Conservation (phyloP, 2,113 vertebrate genomes). For the Cebus imitator region DNA sequence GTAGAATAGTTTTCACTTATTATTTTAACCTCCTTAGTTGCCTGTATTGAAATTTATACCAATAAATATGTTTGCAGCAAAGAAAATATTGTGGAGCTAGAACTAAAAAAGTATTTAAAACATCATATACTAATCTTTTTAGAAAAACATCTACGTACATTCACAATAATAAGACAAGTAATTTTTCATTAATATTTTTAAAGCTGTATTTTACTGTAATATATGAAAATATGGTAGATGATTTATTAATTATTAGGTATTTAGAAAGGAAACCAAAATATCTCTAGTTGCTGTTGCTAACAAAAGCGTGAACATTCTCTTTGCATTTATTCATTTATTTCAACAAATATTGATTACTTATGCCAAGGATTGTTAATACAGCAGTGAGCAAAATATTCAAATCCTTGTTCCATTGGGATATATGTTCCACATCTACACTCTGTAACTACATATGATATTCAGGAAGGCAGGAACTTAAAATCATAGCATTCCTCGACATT, state of each 20-base stretch:
- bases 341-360: neutral
- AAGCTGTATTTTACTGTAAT: neutral
- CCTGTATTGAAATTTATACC: neutral
- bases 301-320: neutral
- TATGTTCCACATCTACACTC: neutral
- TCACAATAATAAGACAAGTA: too few species aligned
- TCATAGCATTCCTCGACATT: neutral
- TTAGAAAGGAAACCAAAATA: neutral
- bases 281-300: neutral
- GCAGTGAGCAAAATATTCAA: neutral
- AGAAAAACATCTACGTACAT: too few species aligned
- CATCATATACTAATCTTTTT: too few species aligned
- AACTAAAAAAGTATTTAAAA: neutral
- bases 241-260: neutral
- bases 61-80: neutral
- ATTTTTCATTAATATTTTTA: neutral
- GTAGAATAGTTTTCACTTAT: neutral
- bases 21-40: neutral
- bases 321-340: neutral
- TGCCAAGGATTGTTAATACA: neutral
- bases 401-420: neutral
- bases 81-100: neutral
- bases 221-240: neutral
- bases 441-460: neutral
- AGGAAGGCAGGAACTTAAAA: neutral